Base-by-base conservation (phyloP, 2,113 vertebrate species). In the Apteryx owenii region DNA sequence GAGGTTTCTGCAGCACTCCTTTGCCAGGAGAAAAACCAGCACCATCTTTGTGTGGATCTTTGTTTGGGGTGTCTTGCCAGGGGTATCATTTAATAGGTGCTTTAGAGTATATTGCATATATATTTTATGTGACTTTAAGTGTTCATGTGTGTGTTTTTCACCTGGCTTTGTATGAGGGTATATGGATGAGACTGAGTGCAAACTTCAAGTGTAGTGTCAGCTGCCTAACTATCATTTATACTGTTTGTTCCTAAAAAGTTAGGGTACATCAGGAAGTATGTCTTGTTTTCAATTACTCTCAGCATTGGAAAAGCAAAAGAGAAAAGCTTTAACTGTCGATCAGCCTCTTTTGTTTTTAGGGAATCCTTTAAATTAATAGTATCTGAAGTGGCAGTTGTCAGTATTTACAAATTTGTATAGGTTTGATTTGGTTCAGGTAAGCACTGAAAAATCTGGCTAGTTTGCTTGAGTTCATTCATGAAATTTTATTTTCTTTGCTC, bases 251-350 rank as follows among this genome's bases (percentile, higher is more conserved):
- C 54, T 51, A 51, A 88, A 73, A 86, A 54, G 25, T 73, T 71
- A 80, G 84, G 61, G 82, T 90, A 58, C 71, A 85, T 66, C 44
- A 88, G 77, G 80, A 94, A 91, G 13, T 23, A 10, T 1, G 5
- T 85, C 65, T 95, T 97, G 93, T 95, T 98, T 98, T 90, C 94
- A 96, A 93, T 98, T 97, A 96, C 72, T 44, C 76, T 36, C 62
- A 90, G 71, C 54, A 65, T 29, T 78, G 81, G 88, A 86, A 95
- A 95, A 97, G 40, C 19, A 83, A 93, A 81, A 22, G 33, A 80
- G 31, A 68, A 42, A 92, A 94, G 60, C n/a, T 70, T 85, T 85
- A 89, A 77, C 53, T 66, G 60, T 65, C 86, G 70, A 81, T 26
- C 76, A 92, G 75, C 42, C 53, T 93, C 60, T 93, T 93, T 77